Percentiles rank a stretch among this genome's conserved stretches.
Evolutionary conservation across 2,797 vertebrate genomes (phyloP).

Genomic region (Galago senegalensis): DNA sequence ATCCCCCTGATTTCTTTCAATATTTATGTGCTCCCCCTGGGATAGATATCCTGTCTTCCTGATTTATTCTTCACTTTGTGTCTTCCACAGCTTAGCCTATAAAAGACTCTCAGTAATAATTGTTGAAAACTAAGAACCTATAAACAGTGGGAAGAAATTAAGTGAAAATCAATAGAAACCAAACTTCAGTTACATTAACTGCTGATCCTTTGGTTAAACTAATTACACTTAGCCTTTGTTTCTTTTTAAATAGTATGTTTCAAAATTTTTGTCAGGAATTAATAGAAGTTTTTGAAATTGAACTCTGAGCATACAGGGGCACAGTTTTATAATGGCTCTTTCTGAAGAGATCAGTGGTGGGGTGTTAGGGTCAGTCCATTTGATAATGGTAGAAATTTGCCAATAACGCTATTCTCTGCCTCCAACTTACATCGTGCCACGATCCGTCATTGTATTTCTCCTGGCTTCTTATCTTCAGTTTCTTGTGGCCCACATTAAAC

Average conservation of each 20-base stretch:
- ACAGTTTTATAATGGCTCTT: conserved; percentile 48
- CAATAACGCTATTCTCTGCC: conserved; percentile 37
- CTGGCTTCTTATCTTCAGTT: conserved; percentile 93
- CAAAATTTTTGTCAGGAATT: conserved; percentile 51
- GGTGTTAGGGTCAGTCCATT: neutral
- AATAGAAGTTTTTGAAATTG: neutral
- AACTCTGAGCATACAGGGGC: neutral
- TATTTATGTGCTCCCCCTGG: neutral
- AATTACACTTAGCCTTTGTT: neutral
- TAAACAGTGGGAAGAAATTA: neutral
- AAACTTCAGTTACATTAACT: conserved; percentile 35
- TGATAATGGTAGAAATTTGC: conserved; percentile 5
- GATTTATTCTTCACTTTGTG: neutral
- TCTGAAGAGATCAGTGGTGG: neutral
- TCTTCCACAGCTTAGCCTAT: neutral
- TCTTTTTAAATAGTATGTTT: conserved; percentile 37
- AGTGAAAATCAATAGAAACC: conserved; percentile 50
- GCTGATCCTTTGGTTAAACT: conserved; percentile 35
- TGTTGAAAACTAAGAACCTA: conserved; percentile 59
- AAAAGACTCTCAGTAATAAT: neutral
- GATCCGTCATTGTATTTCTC: conserved; percentile 94
- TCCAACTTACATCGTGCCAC: conserved; percentile 96
- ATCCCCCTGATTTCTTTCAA: neutral
- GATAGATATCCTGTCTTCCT: neutral
- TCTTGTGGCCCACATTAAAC: conserved; percentile 93